phyloP scores from a whole-genome alignment of 2,113 vertebrate genomes.

The Phasianus colchicus region DNA sequence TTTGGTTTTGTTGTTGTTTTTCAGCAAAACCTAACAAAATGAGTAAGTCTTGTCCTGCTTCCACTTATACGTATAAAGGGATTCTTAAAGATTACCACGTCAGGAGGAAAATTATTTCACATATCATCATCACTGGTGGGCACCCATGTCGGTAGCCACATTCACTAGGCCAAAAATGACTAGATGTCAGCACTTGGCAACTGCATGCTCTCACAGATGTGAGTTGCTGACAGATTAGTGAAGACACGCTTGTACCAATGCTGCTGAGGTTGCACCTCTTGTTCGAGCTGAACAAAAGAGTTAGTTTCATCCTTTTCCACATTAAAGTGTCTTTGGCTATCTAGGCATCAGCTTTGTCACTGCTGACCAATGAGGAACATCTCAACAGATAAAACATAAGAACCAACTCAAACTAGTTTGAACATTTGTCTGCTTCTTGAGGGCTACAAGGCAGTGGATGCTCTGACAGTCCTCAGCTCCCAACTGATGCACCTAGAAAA shows the following conservation, averaged over 20 bases:
- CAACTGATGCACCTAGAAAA: not conserved
- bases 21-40: not conserved
- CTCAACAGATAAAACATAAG: not conserved
- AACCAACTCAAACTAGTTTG: not conserved
- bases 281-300: not conserved
- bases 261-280: not conserved
- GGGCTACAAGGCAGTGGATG: not conserved
- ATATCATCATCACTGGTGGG: not conserved
- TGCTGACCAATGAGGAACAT: not conserved
- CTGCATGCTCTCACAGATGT: fast-evolving
- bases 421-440: not conserved
- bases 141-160: not conserved
- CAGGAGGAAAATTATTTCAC: not conserved
- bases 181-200: not conserved
- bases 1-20: not conserved
- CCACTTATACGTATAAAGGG: not conserved
- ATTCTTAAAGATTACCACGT: not conserved
- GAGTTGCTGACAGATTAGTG: not conserved
- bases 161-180: not conserved
- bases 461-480: not conserved
- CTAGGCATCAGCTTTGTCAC: not conserved
- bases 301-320: not conserved
- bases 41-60: not conserved
- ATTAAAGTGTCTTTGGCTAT: not conserved
- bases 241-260: not conserved